phyloP scores from a whole-genome alignment of 2,113 vertebrate species.

The Athene noctua region DNA sequence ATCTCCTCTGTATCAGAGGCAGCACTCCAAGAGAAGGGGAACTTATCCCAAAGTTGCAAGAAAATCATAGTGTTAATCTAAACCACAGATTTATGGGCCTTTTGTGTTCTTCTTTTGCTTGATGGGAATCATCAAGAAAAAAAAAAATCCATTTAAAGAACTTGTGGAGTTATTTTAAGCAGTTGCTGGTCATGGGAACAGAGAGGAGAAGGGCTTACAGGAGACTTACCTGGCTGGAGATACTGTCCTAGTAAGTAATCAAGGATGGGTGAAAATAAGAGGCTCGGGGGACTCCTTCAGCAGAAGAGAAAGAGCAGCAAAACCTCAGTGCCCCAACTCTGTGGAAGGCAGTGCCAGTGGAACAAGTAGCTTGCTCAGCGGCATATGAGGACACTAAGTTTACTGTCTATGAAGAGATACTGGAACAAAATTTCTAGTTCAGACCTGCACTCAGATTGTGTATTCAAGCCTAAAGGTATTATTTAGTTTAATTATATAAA shows the following conservation, averaged over 20 bases:
- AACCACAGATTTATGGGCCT: neutral
- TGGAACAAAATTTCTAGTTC: conserved; percentile 17
- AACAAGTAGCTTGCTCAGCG: neutral
- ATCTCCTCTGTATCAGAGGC: rapidly evolving
- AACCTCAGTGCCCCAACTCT: neutral
- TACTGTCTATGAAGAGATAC: neutral
- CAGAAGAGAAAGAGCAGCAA: neutral
- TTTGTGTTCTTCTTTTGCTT: neutral
- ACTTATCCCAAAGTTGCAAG: neutral
- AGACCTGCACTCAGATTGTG: neutral
- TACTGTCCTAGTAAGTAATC: neutral
- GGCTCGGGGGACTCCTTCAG: neutral
- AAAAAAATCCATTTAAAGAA: neutral
- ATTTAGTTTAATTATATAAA: conserved; percentile 8
- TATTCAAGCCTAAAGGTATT: conserved; percentile 11
- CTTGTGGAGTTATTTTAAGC: neutral
- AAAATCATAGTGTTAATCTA: neutral
- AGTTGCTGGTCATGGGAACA: neutral
- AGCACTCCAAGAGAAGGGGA: neutral
- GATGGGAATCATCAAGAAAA: neutral
- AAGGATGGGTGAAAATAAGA: neutral
- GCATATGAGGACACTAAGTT: neutral
- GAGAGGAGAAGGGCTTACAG: neutral
- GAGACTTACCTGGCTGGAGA: neutral
- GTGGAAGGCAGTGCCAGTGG: neutral